These are phyloP conservation scores for Opisthograptis luteolata DNA, from an alignment of 2,888 invertebrate genomes.

Conservation along the genomic window DNA sequence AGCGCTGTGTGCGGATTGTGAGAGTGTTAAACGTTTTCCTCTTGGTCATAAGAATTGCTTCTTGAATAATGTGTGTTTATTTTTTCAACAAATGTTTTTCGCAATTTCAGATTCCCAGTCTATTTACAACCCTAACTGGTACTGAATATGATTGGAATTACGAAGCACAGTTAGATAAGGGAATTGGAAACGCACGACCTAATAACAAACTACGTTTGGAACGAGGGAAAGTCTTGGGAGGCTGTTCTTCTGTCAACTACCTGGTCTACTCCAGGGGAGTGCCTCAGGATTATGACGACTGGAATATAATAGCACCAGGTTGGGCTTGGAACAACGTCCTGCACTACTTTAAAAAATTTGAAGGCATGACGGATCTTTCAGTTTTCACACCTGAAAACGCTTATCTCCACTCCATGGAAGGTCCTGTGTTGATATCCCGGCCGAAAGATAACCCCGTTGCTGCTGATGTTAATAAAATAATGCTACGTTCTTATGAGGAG, in stretches of 20 bases:
- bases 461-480: constrained; percentile 45
- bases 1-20: too few relatives aligned
- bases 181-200: constrained; percentile 47
- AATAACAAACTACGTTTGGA: constrained; percentile 39
- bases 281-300: constrained; percentile 55
- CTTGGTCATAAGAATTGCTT: neutral
- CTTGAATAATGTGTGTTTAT: neutral
- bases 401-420: constrained; percentile 52
- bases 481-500: constrained; percentile 51
- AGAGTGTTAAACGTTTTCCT: too few relatives aligned
- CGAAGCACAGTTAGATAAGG: constrained; percentile 42
- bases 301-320: constrained; percentile 53
- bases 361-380: constrained; percentile 56
- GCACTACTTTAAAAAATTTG: constrained; percentile 58
- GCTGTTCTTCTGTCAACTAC: constrained; percentile 57
- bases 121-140: constrained; percentile 48
- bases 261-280: constrained; percentile 57
- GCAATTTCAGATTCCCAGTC: constrained; percentile 54
- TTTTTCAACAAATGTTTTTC: too few relatives aligned
- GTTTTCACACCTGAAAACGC: constrained; percentile 48
- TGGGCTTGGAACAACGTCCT: constrained; percentile 59
- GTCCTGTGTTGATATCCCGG: constrained; percentile 56
- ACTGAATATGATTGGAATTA: constrained; percentile 59
- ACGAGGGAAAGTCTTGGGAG: constrained; percentile 61
- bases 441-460: constrained; percentile 44